Percentiles rank a stretch among this genome's conserved stretches.
These are phyloP conservation scores for Nicator chloris DNA, from an alignment of 2,113 vertebrate species.

Conservation along the genomic window DNA sequence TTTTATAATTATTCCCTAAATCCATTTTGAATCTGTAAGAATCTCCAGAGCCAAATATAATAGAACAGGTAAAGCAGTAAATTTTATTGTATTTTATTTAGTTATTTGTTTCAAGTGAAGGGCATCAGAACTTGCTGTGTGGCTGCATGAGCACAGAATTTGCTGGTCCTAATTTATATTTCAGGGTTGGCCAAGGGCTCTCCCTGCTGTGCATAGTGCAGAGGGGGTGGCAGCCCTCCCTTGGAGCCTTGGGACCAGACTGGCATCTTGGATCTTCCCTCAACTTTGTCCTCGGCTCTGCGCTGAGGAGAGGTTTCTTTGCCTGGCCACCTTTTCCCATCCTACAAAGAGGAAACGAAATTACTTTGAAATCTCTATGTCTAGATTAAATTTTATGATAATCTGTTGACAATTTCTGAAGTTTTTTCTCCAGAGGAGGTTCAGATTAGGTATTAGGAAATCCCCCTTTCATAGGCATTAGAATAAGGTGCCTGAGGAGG, in stretches of 20 bases:
- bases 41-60: not conserved
- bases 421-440: not conserved
- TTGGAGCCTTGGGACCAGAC: not conserved
- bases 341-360: not conserved
- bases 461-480: not conserved
- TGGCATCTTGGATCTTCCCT: not conserved
- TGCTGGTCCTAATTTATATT: not conserved
- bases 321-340: not conserved
- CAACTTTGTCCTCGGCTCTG: not conserved
- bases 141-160: not conserved
- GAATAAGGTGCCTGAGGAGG: not conserved
- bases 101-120: not conserved
- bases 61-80: not conserved
- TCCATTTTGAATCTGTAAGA: not conserved
- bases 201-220: accelerated
- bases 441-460: not conserved
- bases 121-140: not conserved
- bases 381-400: not conserved
- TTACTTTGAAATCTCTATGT: not conserved
- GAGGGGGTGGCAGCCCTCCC: not conserved
- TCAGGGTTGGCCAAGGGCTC: not conserved
- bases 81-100: not conserved
- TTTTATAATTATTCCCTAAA: slow-evolving; percentile 22
- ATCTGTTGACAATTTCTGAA: not conserved
- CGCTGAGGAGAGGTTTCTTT: not conserved